These are phyloP conservation scores for Mormyrops boulengeri DNA, from an alignment of 2,797 vertebrate species.

Conservation along the genomic window DNA sequence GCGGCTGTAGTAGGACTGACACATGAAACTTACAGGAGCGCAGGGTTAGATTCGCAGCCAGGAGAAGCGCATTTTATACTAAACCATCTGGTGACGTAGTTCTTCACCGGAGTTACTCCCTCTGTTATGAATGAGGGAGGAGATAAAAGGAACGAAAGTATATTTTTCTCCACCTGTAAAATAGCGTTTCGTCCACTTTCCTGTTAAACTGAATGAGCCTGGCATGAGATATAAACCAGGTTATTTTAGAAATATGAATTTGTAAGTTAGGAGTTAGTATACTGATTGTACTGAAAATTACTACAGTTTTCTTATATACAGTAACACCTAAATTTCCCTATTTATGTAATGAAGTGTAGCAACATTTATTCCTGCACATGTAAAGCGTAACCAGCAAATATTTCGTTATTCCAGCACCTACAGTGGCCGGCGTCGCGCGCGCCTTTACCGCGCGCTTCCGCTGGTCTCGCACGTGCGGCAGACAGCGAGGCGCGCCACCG, in stretches of 20 bases:
- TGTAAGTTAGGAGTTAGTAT: neutral
- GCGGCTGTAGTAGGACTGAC: neutral
- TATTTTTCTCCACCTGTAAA: neutral
- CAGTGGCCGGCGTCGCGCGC: neutral
- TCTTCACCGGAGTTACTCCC: neutral
- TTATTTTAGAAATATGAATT: neutral
- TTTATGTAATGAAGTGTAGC: neutral
- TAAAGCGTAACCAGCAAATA: neutral
- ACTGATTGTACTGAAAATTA: neutral
- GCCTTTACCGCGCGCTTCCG: neutral
- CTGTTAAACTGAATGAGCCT: neutral
- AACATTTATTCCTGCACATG: neutral
- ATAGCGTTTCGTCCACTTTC: neutral
- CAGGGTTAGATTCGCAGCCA: neutral
- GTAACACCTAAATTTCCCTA: neutral
- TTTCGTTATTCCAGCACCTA: neutral
- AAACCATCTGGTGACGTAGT: neutral
- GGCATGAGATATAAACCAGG: neutral
- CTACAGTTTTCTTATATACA: neutral
- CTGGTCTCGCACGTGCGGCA: neutral
- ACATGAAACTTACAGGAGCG: neutral
- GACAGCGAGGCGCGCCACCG: neutral
- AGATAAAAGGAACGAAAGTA: neutral
- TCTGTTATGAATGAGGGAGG: constrained; percentile 1
- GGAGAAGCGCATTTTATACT: neutral